Percentiles rank a stretch among this genome's conserved stretches.
Evolutionary conservation across 2,113 vertebrate species (phyloP).

Genomic region (Motacilla tschutschensis): DNA sequence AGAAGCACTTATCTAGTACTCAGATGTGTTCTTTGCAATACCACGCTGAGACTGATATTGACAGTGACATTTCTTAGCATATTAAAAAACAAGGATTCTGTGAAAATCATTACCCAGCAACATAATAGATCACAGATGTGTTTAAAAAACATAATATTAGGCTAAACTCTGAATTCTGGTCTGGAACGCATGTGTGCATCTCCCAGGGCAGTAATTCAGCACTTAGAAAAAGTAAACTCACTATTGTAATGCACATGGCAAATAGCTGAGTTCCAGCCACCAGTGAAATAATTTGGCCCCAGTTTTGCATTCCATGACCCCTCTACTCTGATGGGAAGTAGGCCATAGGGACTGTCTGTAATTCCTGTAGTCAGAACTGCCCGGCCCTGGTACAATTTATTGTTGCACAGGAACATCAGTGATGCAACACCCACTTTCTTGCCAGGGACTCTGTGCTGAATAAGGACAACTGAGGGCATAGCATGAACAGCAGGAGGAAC

Average conservation of each 20-base stretch:
- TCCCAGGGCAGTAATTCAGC: conserved; percentile 36
- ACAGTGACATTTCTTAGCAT: background rate
- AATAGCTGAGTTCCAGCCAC: conserved; percentile 26
- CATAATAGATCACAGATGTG: conserved; percentile 42
- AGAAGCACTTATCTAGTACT: background rate
- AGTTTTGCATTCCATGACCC: conserved; percentile 3
- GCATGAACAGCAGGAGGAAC: background rate
- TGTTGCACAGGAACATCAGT: background rate
- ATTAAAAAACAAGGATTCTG: conserved; percentile 3
- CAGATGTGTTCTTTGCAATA: background rate
- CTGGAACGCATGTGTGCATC: background rate
- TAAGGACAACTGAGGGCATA: background rate
- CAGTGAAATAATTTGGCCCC: conserved; percentile 38
- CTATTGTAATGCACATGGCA: background rate
- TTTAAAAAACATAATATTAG: conserved; percentile 18
- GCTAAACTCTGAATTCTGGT: conserved; percentile 4
- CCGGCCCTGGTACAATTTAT: conserved; percentile 11
- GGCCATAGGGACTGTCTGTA: background rate
- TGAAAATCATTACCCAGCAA: conserved; percentile 40
- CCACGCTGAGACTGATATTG: background rate
- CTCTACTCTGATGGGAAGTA: conserved; percentile 14
- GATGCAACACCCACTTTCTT: background rate
- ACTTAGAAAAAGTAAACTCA: conserved; percentile 30
- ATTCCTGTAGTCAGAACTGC: background rate
- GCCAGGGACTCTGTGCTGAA: background rate